Percentiles rank a stretch among this genome's conserved stretches.
These are phyloP conservation scores for Dolichomitus sp. DNA, from an alignment of 2,888 invertebrate species.

Conservation along the genomic window DNA sequence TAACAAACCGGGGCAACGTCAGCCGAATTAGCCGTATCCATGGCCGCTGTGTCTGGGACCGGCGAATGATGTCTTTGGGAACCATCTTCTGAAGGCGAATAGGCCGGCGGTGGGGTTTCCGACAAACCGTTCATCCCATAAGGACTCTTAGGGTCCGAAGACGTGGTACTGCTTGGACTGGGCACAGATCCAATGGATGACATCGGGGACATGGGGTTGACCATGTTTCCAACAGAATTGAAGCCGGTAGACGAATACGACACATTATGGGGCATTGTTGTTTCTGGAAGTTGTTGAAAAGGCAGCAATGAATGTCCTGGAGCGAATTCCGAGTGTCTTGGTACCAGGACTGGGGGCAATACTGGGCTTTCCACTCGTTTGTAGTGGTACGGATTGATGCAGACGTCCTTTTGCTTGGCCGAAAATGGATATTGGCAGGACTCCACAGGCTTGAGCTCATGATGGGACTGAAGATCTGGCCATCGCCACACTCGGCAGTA, in stretches of 20 bases:
- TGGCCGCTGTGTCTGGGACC: constrained; percentile 84
- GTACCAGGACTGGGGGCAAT: constrained; percentile 98
- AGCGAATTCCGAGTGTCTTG: constrained; percentile 98
- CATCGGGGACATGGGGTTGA: constrained; percentile 89
- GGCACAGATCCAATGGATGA: constrained; percentile 87
- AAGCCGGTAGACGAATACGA: constrained; percentile 95
- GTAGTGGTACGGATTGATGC: constrained; percentile 99
- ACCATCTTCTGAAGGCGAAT: constrained; percentile 96
- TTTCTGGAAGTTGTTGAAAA: constrained; percentile 94
- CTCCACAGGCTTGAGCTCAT: constrained; percentile 98
- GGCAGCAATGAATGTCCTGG: constrained; percentile 96
- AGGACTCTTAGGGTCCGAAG: constrained; percentile 90
- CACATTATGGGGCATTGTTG: constrained; percentile 98
- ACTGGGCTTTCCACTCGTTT: constrained; percentile 99
- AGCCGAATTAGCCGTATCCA: constrained; percentile 87
- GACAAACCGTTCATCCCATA: constrained; percentile 92
- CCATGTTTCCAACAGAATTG: constrained; percentile 86
- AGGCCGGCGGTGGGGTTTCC: constrained; percentile 98
- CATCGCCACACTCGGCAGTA: constrained; percentile 99
- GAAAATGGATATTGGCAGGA: constrained; percentile 98
- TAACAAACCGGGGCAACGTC: constrained; percentile 96
- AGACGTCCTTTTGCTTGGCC: constrained; percentile 99
- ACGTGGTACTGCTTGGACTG: constrained; percentile 88
- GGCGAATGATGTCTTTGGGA: constrained; percentile 88
- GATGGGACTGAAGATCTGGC: constrained; percentile 99